A percentile compares a stretch with the other conserved stretches of the same genome.
Evolutionary conservation across 2,888 invertebrate genomes (phyloP).

Genomic region (Drosophila pullipes): DNA sequence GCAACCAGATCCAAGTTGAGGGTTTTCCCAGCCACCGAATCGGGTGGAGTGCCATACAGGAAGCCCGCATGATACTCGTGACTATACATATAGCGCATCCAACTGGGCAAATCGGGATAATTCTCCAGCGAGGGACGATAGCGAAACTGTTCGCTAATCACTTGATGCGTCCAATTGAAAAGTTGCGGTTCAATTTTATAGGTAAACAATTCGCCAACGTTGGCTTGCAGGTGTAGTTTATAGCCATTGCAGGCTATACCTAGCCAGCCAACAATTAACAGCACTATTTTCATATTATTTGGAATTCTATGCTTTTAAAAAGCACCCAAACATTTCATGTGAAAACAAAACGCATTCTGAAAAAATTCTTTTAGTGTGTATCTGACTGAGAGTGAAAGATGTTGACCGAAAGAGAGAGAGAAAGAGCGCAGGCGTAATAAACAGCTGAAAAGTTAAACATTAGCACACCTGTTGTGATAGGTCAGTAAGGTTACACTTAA

Average conservation of each 20-base stretch:
- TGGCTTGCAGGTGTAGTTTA: slow-evolving; percentile 71
- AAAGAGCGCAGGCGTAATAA: slow-evolving; percentile 65
- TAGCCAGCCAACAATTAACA: slow-evolving; percentile 30
- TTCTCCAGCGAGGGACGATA: slow-evolving; percentile 91
- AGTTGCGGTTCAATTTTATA: slow-evolving; percentile 91
- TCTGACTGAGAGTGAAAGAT: slow-evolving; percentile 39
- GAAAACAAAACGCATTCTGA: slow-evolving; percentile 28
- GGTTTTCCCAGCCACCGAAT: slow-evolving; percentile 86
- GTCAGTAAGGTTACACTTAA: slow-evolving; percentile 37
- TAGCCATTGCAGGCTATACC: slow-evolving; percentile 9
- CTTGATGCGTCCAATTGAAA: slow-evolving; percentile 91
- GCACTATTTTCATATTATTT: slow-evolving; percentile 48
- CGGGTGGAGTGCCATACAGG: slow-evolving; percentile 93
- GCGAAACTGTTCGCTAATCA: slow-evolving; percentile 83
- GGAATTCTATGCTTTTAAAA: neutral
- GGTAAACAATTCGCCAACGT: slow-evolving; percentile 90
- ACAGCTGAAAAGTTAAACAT: neutral
- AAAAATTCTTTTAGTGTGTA: slow-evolving; percentile 71
- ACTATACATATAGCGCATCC: slow-evolving; percentile 94
- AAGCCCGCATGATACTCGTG: slow-evolving; percentile 92
- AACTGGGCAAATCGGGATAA: slow-evolving; percentile 93
- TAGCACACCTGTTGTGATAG: slow-evolving; percentile 60
- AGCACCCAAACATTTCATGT: slow-evolving; percentile 51
- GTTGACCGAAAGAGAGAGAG: neutral
- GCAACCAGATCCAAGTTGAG: slow-evolving; percentile 91